These are phyloP conservation scores for Astreopora myriophthalma DNA, from an alignment of 64 coral and sea anemone species.

Conservation along the genomic window DNA sequence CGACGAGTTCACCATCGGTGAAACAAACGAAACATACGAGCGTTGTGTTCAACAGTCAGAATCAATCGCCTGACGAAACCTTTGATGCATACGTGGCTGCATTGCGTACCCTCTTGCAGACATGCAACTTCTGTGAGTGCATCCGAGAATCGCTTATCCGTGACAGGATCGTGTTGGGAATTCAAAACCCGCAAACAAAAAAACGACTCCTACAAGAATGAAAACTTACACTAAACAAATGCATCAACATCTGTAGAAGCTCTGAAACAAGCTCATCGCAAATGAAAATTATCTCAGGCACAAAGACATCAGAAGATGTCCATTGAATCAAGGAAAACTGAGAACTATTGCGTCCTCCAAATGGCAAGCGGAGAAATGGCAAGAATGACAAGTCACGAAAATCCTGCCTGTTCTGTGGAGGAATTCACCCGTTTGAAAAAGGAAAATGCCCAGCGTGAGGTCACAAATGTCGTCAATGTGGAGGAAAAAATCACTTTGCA, in stretches of 20 bases:
- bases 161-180: neutral
- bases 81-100: neutral
- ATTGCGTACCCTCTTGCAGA: neutral
- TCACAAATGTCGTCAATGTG: neutral
- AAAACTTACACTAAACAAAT: neutral
- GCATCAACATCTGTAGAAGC: neutral
- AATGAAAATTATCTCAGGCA: neutral
- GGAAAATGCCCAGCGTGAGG: neutral
- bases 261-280: neutral
- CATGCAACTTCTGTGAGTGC: neutral
- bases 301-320: neutral
- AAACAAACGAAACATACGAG: neutral
- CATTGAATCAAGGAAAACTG: neutral
- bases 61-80: neutral
- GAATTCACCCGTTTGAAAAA: neutral
- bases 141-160: too few species aligned
- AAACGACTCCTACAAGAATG: neutral
- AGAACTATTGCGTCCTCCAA: neutral
- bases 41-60: neutral
- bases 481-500: neutral
- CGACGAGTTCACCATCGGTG: neutral
- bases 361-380: neutral
- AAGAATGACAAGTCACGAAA: neutral
- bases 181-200: neutral
- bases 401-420: conserved; percentile 1